These are phyloP conservation scores for Himalopsyche phryganea DNA, from an alignment of 1,140 invertebrate genomes.

Conservation along the genomic window DNA sequence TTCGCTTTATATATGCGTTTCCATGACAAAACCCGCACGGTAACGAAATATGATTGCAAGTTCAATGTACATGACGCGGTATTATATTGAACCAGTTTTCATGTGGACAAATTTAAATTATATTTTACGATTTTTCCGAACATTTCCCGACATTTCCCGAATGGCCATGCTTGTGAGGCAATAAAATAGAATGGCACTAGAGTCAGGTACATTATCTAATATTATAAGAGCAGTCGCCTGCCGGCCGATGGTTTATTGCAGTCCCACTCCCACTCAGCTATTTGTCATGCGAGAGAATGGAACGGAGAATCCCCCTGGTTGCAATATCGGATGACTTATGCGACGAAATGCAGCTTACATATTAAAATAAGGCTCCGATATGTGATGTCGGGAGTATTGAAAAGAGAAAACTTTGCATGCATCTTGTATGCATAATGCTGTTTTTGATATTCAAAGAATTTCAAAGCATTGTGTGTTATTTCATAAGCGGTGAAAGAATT, in stretches of 20 bases:
- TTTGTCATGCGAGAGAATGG: slow-evolving; percentile 8
- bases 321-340: not conserved
- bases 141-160: not conserved
- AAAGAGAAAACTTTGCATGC: too few species aligned
- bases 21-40: too few species aligned
- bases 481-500: too few species aligned
- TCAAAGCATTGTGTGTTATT: too few species aligned
- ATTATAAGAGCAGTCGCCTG: not conserved
- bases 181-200: slow-evolving; percentile 13
- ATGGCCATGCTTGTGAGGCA: not conserved
- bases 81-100: too few species aligned
- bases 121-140: not conserved
- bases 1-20: too few species aligned
- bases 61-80: too few species aligned
- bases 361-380: not conserved
- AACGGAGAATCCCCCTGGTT: not conserved
- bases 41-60: too few species aligned
- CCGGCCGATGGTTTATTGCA: not conserved
- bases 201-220: slow-evolving; percentile 12
- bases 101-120: too few species aligned
- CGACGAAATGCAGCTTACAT: not conserved
- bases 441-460: too few species aligned
- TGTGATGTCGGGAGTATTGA: too few species aligned
- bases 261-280: slow-evolving; percentile 3
- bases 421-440: too few species aligned